Base-by-base conservation (phyloP, 2,888 invertebrate genomes). In the Lymantria monacha region DNA sequence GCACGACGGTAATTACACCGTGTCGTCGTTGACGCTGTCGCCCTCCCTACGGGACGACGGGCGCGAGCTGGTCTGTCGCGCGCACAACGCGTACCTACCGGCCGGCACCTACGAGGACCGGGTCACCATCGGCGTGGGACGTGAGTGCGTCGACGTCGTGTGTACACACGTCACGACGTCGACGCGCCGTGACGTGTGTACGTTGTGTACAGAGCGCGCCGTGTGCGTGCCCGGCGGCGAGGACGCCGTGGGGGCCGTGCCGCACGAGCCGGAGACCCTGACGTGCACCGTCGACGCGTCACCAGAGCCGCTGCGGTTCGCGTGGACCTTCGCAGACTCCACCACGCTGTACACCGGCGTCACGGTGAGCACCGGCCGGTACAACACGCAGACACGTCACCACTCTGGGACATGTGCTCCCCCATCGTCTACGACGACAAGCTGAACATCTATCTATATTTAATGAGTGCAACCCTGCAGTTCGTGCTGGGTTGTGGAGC, bases 1-100 rank as follows among this genome's bases (percentile, higher is more conserved):
- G 0, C 82, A 85, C 48, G 85, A 87, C 41, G 90, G 89, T 0
- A 87, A 89, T 64, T 88, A 81, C 60, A 88, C 88, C 0, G 83
- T 90, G 2, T 90, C 90, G 0, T 85, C 88, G 0, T 61, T 90
- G 49, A 83, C 85, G 0, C 64, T 88, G 40, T 76, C 81, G 1
- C 83, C 85, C 0, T 81, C 85, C 0, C 60, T 85, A 0, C 71
- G 72, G 0, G 81, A 87, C 55, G 63, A 66, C 42, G 71, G 70
- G 1, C 77, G 72, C 1, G 68, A 76, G n/a, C 68, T 90, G 15
- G 63, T 73, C 8, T 90, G 90, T 59, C 66, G 76, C 3, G 90
- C 79, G 0, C 76, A 81, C 58, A 76, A 87, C 61, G 65, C 79
- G 0, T 69, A 77, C 42, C 49, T 85, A 10, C 75, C 80, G 0